Percentiles rank a stretch among this genome's conserved stretches.
Conservation (phyloP, 2,797 vertebrate species). For the Amphiprion clarkii region DNA sequence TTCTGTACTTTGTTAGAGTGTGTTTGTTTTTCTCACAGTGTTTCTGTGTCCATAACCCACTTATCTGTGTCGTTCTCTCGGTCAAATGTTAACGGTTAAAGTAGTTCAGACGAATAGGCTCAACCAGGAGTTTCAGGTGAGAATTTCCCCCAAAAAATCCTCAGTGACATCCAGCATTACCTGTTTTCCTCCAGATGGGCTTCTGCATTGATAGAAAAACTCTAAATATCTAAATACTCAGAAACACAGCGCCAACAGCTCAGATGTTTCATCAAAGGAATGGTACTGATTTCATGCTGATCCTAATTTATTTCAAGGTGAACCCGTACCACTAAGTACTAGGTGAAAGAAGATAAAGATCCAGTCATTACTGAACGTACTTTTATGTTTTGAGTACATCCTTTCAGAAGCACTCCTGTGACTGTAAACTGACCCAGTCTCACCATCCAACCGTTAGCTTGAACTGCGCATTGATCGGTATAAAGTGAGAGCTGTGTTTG, state of each 20-base stretch:
- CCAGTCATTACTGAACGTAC: too few relatives aligned
- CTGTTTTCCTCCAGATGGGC: neutral
- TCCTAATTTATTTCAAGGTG: neutral
- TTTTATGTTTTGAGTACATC: neutral
- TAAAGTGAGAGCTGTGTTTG: conserved; percentile 44
- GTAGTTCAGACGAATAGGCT: neutral
- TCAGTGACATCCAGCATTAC: neutral
- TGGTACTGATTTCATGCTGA: too few relatives aligned
- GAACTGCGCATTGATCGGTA: conserved; percentile 39
- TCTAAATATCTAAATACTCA: too few relatives aligned
- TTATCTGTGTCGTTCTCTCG: conserved; percentile 30
- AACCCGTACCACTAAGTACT: neutral
- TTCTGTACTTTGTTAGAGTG: conserved; percentile 2
- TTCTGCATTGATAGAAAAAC: neutral
- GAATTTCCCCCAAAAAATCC: too few relatives aligned
- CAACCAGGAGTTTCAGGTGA: too few relatives aligned
- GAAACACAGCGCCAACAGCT: too few relatives aligned
- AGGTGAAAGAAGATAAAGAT: too few relatives aligned
- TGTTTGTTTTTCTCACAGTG: conserved; percentile 52
- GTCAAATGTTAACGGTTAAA: conserved; percentile 23
- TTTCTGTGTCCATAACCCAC: neutral
- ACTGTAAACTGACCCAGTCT: conserved; percentile 23
- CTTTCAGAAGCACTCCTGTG: neutral
- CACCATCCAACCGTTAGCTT: conserved; percentile 2
- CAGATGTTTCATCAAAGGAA: too few relatives aligned